These are phyloP conservation scores for Meandrusa payeni DNA, from an alignment of 2,888 invertebrate genomes.

Conservation along the genomic window DNA sequence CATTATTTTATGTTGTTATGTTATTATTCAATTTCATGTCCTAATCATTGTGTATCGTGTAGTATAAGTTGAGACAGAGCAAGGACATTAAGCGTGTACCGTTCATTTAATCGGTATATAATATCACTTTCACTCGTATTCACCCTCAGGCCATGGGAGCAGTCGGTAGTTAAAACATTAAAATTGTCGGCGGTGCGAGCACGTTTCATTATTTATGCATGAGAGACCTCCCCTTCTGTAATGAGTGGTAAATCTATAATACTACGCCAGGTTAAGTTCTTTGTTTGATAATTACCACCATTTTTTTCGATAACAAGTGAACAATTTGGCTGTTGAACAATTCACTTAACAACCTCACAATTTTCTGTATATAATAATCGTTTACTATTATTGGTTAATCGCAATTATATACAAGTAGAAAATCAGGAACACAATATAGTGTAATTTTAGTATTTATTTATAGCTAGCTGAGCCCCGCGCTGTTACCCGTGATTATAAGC, in stretches of 20 bases:
- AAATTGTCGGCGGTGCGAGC: conserved; percentile 14
- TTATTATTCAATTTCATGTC: no score
- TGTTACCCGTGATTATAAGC: no score
- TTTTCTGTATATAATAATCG: no score
- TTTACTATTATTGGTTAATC: no score
- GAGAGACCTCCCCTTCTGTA: conserved; percentile 4
- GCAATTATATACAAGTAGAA: no score
- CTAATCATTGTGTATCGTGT: conserved; percentile 1
- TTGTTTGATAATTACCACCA: background rate
- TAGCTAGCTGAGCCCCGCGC: no score
- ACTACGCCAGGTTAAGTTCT: background rate
- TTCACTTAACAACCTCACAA: no score
- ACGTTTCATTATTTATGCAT: conserved; percentile 22
- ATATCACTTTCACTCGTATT: conserved; percentile 22
- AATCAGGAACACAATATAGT: no score
- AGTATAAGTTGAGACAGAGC: conserved; percentile 5
- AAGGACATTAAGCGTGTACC: conserved; percentile 17
- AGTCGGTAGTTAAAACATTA: conserved; percentile 15
- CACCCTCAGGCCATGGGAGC: conserved; percentile 19
- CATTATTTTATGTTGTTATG: no score
- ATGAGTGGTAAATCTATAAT: conserved; percentile 9
- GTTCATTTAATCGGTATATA: conserved; percentile 18
- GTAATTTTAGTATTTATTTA: no score
- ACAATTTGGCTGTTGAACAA: no score
- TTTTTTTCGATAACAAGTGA: no score